phyloP scores from a whole-genome alignment of 2,888 invertebrate species.

The Tetranychus truncatus region DNA sequence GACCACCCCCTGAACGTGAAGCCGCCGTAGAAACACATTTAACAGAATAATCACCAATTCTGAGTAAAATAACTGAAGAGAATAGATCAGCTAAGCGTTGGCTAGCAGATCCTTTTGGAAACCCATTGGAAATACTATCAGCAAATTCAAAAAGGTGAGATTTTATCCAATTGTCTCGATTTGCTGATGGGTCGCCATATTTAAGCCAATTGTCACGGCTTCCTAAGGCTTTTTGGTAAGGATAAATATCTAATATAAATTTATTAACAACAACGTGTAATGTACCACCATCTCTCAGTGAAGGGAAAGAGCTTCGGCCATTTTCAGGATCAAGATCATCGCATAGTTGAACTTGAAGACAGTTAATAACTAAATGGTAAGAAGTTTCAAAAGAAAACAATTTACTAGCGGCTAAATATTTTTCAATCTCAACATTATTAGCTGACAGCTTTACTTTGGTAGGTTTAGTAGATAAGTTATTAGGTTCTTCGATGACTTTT shows the following conservation, averaged over 20 bases:
- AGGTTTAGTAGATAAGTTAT: constrained; percentile 5
- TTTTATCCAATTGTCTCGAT: constrained; percentile 63
- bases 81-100: constrained; percentile 21
- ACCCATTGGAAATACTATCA: constrained; percentile 13
- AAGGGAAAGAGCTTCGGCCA: constrained; percentile 64
- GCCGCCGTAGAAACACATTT: constrained; percentile 23
- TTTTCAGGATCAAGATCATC: constrained; percentile 62
- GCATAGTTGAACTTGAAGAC: constrained; percentile 85
- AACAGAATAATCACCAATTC: constrained; percentile 19
- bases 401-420: constrained; percentile 33
- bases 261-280: constrained; percentile 71
- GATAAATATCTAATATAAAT: constrained; percentile 65
- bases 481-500: constrained; percentile 14
- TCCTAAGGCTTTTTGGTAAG: constrained; percentile 77
- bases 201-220: constrained; percentile 77
- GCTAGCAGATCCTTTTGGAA: constrained; percentile 34
- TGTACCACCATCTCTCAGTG: constrained; percentile 71
- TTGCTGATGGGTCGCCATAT: constrained; percentile 51
- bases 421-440: background rate
- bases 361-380: constrained; percentile 77
- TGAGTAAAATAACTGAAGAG: constrained; percentile 18
- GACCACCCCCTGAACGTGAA: constrained; percentile 16
- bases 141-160: constrained; percentile 56
- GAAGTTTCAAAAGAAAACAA: constrained; percentile 91
- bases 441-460: background rate